Base-by-base conservation (phyloP, 1,140 invertebrate species). In the Proales similis region DNA sequence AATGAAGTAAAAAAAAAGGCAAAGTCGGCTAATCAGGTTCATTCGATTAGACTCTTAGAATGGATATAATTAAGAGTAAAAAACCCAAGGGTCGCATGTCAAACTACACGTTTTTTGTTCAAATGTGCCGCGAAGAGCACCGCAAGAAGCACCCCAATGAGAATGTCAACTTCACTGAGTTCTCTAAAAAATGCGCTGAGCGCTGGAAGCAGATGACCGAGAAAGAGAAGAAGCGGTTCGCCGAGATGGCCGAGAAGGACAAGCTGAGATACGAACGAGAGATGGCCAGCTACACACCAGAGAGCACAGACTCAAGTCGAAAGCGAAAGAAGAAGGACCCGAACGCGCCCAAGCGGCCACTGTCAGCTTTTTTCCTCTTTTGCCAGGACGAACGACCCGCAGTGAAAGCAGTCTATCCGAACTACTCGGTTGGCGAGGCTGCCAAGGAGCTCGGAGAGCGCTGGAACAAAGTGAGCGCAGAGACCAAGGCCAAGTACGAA, bases 201-300 rank as follows among this genome's bases (percentile, higher is more conserved):
- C 85, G 92, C 77, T 99, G 95, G 95, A 98, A 96, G 91, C 92
- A 89, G 66, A 98, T 99, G 95, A 86, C 84, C 64, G 91, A 95
- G 66, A 93, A 94, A 70, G 94, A 99, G 75, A 98, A 97, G 82
- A 87, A 91, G 70, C 82, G 92, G 68, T 99, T 98, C 81, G 90
- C 95, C 70, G 91, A 96, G 71, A 89, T 98, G 88, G 92, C 94
- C 9, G 90, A 88, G 90, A 69, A 5, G n/a, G 94, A 98, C 78
- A 98, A 97, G 80, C 85, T 85, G 70, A 81, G 93, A 67, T 98
- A 93, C 74, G 90, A 96, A 69, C 77, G 83, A 45, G 93, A 98
- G 79, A 97, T 98, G 90, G 83, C 86, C 67, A 87, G 83, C 70
- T 98, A 96, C 78, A 90, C 92, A 43, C 85, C 88, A 17, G 87